These are phyloP conservation scores for Vireo altiloquus DNA, from an alignment of 2,113 vertebrate genomes.

Conservation along the genomic window DNA sequence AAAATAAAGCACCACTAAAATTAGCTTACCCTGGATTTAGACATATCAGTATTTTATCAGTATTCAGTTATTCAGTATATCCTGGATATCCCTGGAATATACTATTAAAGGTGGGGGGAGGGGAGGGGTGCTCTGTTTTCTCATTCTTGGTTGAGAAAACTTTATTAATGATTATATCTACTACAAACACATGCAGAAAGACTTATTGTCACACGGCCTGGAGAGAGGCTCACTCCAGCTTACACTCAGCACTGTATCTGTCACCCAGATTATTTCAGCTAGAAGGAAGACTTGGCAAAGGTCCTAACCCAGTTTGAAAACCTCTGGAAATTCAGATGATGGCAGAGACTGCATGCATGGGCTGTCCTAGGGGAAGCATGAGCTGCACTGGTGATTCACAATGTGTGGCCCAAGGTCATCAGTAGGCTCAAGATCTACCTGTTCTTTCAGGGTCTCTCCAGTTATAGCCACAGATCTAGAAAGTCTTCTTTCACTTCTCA, in stretches of 20 bases:
- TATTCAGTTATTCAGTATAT: neutral
- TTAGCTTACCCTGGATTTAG: neutral
- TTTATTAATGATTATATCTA: neutral
- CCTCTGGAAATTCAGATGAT: neutral
- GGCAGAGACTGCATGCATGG: accelerated
- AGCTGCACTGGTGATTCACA: neutral
- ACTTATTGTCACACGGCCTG: neutral
- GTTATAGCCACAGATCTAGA: neutral
- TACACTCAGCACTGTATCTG: neutral
- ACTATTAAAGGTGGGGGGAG: too few species aligned
- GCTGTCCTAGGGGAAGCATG: neutral
- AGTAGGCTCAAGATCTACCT: neutral
- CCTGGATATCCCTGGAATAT: neutral
- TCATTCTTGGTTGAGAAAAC: neutral
- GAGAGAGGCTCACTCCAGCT: neutral
- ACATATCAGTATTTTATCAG: neutral
- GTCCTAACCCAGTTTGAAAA: neutral
- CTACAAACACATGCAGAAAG: neutral
- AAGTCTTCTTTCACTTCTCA: neutral
- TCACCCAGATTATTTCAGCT: neutral
- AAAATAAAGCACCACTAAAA: neutral
- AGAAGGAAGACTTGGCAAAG: neutral
- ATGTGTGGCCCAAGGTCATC: neutral
- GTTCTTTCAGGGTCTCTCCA: neutral
- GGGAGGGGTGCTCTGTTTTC: neutral